Evolutionary conservation across 2,888 invertebrate species (phyloP), one percentile per base, ranked within the genome.

Genomic region (Elgonia sp.): DNA sequence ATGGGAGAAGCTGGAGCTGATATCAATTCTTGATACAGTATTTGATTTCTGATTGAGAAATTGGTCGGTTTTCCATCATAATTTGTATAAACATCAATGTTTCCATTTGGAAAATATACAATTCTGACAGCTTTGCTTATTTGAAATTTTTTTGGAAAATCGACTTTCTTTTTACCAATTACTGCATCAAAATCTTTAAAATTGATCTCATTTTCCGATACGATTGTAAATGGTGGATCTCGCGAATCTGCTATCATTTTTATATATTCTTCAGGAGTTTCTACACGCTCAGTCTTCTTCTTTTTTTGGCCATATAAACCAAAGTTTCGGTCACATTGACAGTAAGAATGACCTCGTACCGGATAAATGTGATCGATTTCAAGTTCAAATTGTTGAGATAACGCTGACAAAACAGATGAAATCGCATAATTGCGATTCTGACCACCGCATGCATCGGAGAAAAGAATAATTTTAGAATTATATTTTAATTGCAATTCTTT

Each of bases 51-150:
- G 12, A 85, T 57, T 29, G 20, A 60, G n/a, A 62, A 83, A 6
- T 7, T 37, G 37, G 12, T 57, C 1, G 85, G 62, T 76, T 79
- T 76, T 42, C 16, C 83, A 76, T 65, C 53, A 67, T 84, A 84
- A 46, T 69, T 65, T 29, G 69, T 39, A 42, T 60, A 84, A 55
- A 70, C 9, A 40, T 76, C 5, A 5, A 84, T 57, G 16, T 55
- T 10, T n/a, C 60, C 84, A 37, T 75, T 76, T 18, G 69, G 83
- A 67, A 40, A 83, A 53, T 83, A 83, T 57, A 50, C 39, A n/a
- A 83, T 75, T 55, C 67, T 67, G 0, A 76, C 69, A 20, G 76
- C 84, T 76, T 84, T 60, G 60, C 75, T 57, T 10, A 84, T 84
- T 4, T 46, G 67, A 9, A 76, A 10, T 42, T 70, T 50, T 69